Base-by-base conservation (phyloP, 2,113 vertebrate species). In the Morone saxatilis region DNA sequence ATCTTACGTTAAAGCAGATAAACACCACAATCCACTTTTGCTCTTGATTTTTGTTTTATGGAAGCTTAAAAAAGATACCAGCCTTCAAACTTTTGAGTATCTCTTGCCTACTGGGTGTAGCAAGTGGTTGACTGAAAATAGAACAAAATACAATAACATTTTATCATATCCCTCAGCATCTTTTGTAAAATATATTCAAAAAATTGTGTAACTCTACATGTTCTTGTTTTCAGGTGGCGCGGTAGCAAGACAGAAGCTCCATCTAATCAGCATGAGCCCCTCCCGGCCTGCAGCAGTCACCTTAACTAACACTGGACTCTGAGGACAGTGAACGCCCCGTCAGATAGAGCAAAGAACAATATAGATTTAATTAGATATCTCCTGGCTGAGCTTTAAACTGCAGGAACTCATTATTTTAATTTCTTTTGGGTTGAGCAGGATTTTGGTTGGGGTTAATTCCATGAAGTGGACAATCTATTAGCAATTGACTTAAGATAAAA, bases 141-240 rank as follows among this genome's bases (percentile, higher is more conserved):
- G 7, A 47, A 12, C 19, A 71, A 17, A 76, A 73, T 13, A 20
- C 0, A 45, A n/a, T n/a, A n/a, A 41, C 8, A 19, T 68, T 38
- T 31, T 13, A 40, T 38, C 45, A 50, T 7, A 71, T n/a, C 11
- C 10, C 13, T 36, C 1, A 62, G 12, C 25, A 61, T 22, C 13
- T 40, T 54, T 10, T 71, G 3, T 60, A 9, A 6, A 50, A 16
- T n/a, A 65, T 43, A 31, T 6, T 71, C 25, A 59, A 67, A 62
- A 80, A 40, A 48, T 36, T 69, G 57, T 36, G 17, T 19, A 16
- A 16, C 7, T 81, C 31, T 2, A 14, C 50, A 43, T 81, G 4
- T 76, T 70, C 12, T 76, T 81, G 48, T 83, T 84, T 88, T 70
- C 48, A 95, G 94, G 94, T 95, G 87, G 88, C 92, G 1, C 86